These are phyloP conservation scores for Holocentrus rufus DNA, from an alignment of 2,797 vertebrate genomes.

Conservation along the genomic window DNA sequence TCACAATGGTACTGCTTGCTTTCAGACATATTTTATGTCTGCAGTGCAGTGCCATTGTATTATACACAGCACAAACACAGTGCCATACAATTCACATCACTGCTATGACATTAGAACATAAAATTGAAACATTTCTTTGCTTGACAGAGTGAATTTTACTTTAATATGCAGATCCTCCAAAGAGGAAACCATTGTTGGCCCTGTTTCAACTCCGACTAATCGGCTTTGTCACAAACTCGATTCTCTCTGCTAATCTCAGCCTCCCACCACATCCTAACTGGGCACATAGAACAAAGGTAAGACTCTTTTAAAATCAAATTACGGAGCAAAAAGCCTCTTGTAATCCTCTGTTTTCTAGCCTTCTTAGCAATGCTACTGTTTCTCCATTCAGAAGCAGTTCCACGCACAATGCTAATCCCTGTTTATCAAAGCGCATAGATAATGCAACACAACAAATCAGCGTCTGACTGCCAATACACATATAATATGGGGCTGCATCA, in stretches of 20 bases:
- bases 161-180: slow-evolving; percentile 43
- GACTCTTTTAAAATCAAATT: slow-evolving; percentile 81
- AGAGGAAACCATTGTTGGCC: slow-evolving; percentile 65
- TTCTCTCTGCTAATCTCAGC: slow-evolving; percentile 76
- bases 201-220: slow-evolving; percentile 76
- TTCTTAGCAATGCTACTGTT: slow-evolving; percentile 65
- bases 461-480: neutral
- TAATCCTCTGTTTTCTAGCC: slow-evolving; percentile 77
- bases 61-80: neutral
- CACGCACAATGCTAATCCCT: slow-evolving; percentile 69
- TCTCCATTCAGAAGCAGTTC: slow-evolving; percentile 59
- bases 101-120: neutral
- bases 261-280: slow-evolving; percentile 71
- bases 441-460: slow-evolving; percentile 40
- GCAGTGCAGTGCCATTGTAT: no score
- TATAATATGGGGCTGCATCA: neutral
- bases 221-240: slow-evolving; percentile 77
- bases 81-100: neutral
- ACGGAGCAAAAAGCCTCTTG: slow-evolving; percentile 75
- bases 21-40: neutral
- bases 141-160: slow-evolving; percentile 21
- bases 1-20: neutral
- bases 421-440: slow-evolving; percentile 61
- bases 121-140: slow-evolving; percentile 23
- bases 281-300: slow-evolving; percentile 79